phyloP scores from a whole-genome alignment of 35 echinoderm and acorn worm genomes.

The Lytechinus pictus region DNA sequence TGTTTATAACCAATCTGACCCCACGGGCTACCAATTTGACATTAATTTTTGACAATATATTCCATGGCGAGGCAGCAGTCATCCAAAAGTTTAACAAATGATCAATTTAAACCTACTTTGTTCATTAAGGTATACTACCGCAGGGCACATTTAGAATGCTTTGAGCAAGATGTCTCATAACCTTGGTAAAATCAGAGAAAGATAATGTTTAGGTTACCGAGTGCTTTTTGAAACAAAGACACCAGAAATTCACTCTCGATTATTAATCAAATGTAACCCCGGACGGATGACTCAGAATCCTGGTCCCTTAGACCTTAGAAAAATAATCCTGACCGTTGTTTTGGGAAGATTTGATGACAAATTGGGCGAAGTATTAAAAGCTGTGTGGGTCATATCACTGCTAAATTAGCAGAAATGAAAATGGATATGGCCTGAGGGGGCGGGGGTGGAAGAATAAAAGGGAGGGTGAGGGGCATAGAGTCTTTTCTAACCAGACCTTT shows the following conservation, averaged over 20 bases:
- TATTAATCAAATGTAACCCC: not conserved
- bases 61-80: not conserved
- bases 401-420: conserved; percentile 20
- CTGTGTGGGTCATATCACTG: not conserved
- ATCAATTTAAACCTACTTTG: conserved; percentile 8
- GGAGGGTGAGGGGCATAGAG: not conserved
- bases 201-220: not conserved
- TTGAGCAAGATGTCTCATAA: not conserved
- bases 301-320: conserved; percentile 17
- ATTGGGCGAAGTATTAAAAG: conserved; percentile 6
- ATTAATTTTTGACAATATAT: not conserved
- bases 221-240: not conserved
- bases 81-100: not conserved
- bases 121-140: not conserved
- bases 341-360: conserved; percentile 18
- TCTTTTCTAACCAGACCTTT: not conserved
- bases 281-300: not conserved
- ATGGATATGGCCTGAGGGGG: not conserved
- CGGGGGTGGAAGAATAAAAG: not conserved
- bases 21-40: not conserved
- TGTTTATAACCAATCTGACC: not conserved
- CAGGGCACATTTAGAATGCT: not conserved
- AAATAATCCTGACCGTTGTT: not conserved
- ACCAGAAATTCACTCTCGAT: not conserved
- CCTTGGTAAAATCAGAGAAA: not conserved